Evolutionary conservation across 2,888 invertebrate species (phyloP).

Genomic region (Ashinkailepas kermadecensis): DNA sequence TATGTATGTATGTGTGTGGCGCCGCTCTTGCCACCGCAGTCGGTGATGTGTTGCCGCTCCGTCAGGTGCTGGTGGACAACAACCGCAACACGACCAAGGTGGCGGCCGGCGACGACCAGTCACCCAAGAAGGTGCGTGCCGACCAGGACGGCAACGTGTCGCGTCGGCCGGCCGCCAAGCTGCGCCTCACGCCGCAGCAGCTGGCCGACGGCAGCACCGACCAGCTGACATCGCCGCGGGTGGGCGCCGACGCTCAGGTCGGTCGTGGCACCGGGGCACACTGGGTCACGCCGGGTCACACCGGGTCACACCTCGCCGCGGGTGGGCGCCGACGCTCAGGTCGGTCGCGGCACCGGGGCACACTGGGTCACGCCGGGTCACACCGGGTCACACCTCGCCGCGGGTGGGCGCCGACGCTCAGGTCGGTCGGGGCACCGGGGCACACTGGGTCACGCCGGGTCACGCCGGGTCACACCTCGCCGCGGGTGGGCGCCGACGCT

Average conservation of each 20-base stretch:
- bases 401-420: too few species aligned
- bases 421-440: too few species aligned
- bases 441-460: too few species aligned
- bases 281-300: not conserved
- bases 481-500: too few species aligned
- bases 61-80: constrained; percentile 35
- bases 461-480: too few species aligned
- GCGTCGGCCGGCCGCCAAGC: not conserved
- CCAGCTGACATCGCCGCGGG: not conserved
- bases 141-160: not conserved
- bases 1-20: too few species aligned
- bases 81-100: constrained; percentile 36
- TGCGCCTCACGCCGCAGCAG: not conserved
- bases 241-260: not conserved
- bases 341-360: too few species aligned
- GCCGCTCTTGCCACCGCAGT: too few species aligned
- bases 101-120: constrained; percentile 32
- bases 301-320: not conserved
- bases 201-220: not conserved
- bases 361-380: too few species aligned
- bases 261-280: not conserved
- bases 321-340: too few species aligned
- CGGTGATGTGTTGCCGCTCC: not conserved
- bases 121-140: constrained; percentile 31
- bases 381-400: too few species aligned